Evolutionary conservation across 2,797 vertebrate genomes (phyloP), one percentile per base, ranked within the genome.

Genomic region (Hydrolagus colliei): DNA sequence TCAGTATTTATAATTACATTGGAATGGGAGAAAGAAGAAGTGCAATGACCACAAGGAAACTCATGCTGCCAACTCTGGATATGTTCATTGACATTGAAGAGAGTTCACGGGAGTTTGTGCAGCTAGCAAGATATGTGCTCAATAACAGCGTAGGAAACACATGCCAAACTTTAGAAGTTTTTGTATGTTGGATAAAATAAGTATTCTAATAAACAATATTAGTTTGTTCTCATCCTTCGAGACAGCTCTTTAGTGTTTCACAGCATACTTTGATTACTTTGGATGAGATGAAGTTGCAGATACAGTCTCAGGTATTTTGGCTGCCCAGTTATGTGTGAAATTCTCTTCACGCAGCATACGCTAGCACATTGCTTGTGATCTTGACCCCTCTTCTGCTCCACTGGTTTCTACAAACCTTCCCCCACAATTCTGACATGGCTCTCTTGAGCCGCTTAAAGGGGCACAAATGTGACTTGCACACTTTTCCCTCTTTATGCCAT

Each of bases 121-220:
- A 32, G 78, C 41, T 16, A 80, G 27, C 10, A 67, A 80, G 13
- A 27, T 79, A 14, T n/a, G 61, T 12, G 12, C 61, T 79, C 10
- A 63, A 65, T 63, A 62, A 27, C 62, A 80, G 13, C 78, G 67
- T n/a, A 80, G 78, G 78, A 80, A 80, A 65, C 62, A 22, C 62
- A 80, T 14, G 67, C 18, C 65, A n/a, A 63, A 65, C 77, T 13
- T 22, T 67, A 32, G 78, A 67, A 7, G 77, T 62, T 13, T 27
- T 27, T 27, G 27, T 27, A 52, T 6, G 41, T 52, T 52, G 41
- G 41, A 52, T 52, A 52, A 80, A 61, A 65, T 63, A 80, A 67
- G n/a, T 63, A 67, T 80, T 32, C 2, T 35, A 80, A 3, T 16
- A 32, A 80, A 80, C 61, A 79, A 78, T 35, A 20, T 75, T 35